These are phyloP conservation scores for Stegostoma tigrinum DNA, from an alignment of 2,113 vertebrate genomes.

Conservation along the genomic window DNA sequence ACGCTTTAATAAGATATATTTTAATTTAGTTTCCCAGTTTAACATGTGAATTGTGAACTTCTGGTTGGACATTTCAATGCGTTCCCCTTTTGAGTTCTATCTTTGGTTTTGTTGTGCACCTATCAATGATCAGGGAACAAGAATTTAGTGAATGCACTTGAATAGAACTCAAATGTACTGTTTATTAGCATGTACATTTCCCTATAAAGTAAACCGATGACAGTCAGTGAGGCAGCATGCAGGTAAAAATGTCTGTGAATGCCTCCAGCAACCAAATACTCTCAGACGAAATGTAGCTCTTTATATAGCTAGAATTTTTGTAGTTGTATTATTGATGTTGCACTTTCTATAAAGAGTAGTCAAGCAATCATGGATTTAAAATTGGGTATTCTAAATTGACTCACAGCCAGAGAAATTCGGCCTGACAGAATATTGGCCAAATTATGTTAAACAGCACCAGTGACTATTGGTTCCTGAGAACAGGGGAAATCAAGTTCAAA, in stretches of 20 bases:
- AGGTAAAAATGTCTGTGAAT: not conserved
- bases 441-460: too few species aligned
- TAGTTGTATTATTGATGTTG: not conserved
- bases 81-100: not conserved
- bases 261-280: not conserved
- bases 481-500: too few species aligned
- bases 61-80: not conserved
- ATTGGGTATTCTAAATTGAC: too few species aligned
- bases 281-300: not conserved
- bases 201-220: not conserved
- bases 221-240: not conserved
- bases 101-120: not conserved
- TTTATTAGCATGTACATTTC: not conserved
- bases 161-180: not conserved
- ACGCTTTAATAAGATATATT: not conserved
- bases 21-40: not conserved
- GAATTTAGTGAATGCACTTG: not conserved
- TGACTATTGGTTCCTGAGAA: too few species aligned
- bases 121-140: not conserved
- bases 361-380: too few species aligned
- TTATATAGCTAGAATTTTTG: not conserved
- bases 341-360: not conserved
- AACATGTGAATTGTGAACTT: not conserved
- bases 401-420: too few species aligned
- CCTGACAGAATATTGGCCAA: too few species aligned